Evolutionary conservation across 1,140 invertebrate species (phyloP).

Genomic region (Venturia canescens): DNA sequence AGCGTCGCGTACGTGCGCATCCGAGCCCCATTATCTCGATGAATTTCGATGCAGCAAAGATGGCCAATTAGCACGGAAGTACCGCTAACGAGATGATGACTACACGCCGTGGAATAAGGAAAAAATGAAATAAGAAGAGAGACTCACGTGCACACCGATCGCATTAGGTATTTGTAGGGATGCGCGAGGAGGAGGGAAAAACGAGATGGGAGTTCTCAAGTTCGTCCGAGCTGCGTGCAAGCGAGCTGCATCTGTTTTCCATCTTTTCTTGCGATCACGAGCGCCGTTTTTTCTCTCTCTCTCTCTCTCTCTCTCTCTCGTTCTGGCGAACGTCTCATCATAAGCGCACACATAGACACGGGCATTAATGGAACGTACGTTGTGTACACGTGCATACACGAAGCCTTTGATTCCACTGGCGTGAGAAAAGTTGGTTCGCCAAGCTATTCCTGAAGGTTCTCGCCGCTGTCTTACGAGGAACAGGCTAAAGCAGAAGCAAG

Average conservation of each 20-base stretch:
- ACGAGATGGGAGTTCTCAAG: not conserved
- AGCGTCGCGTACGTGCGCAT: not conserved
- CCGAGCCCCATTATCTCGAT: not conserved
- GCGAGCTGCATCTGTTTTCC: constrained; percentile 40
- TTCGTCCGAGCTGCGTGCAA: not conserved
- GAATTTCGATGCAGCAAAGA: constrained; percentile 11
- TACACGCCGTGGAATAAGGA: not conserved
- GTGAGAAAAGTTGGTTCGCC: constrained; percentile 34
- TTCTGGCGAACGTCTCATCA: not conserved
- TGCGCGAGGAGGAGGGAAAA: not conserved
- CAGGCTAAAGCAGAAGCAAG: constrained; percentile 45
- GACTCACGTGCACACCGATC: not conserved
- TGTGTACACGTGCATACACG: not conserved
- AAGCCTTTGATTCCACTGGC: constrained; percentile 36
- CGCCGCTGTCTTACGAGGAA: not conserved
- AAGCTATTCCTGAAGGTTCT: not conserved
- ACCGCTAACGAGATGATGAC: constrained; percentile 36
- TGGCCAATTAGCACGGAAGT: constrained; percentile 30
- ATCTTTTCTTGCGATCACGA: constrained; percentile 31
- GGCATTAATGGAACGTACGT: not conserved
- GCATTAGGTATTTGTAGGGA: not conserved
- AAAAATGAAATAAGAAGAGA: not conserved
- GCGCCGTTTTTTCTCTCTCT: constrained; percentile 1
- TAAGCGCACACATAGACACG: not conserved
- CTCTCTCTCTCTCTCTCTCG: constrained; percentile 14